Evolutionary conservation across 2,797 vertebrate species (phyloP), one percentile per base, ranked within the genome.

Genomic region (Scyliorhinus canicula): DNA sequence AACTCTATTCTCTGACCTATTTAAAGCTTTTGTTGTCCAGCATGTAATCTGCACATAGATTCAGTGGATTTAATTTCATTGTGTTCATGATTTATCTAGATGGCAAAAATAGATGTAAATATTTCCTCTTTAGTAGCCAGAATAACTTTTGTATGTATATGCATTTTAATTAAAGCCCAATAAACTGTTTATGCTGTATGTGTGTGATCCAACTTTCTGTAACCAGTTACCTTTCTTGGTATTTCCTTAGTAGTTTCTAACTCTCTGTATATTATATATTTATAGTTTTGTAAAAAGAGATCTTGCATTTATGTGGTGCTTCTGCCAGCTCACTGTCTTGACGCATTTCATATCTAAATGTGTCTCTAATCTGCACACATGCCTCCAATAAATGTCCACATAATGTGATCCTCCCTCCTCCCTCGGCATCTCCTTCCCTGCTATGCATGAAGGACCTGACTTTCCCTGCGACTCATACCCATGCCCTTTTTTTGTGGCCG

Each of bases 41-140:
- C 86, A 65, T 21, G 88, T 91, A 91, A 65, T 91, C 35, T 91
- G n/a, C n/a, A 26, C 44, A 3, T 91, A 63, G 50, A 4, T 65
- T 65, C 60, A 65, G n/a, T 91, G 88, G n/a, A 40, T 63, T 91
- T 65, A 65, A 65, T 65, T 24, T 40, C 86, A 91, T 35, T 90
- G 21, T 91, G 8, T 65, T 40, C 60, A 65, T 65, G 88, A 91
- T 65, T 91, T 65, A 44, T 26, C n/a, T 91, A 63, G 88, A 65
- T 60, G 57, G 88, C 88, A 91, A 91, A 63, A 91, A 9, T 91
- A n/a, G 60, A 91, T 91, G 88, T 91, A 91, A 65, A 91, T 91
- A 91, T 91, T 91, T 91, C 57, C 21, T 44, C 88, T 65, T 91
- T 44, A 77, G 3, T 91, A 91, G 55, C 12, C 86, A 90, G n/a